Evolutionary conservation across 2,797 vertebrate genomes (phyloP), one percentile per base, ranked within the genome.

Genomic region (Botia almorhae): DNA sequence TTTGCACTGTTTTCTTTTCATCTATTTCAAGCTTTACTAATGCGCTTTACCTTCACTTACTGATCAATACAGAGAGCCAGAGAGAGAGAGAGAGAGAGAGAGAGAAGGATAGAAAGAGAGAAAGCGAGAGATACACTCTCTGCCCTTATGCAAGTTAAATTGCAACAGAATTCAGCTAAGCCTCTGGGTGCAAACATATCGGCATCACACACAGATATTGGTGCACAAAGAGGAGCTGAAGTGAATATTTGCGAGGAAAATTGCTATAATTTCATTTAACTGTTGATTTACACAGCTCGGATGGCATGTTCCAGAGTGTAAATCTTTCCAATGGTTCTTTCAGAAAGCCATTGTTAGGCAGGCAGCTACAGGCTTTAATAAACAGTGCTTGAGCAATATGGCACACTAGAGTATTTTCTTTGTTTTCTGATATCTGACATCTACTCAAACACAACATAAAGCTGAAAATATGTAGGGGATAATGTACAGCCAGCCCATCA

Each of bases 21-120:
- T 58, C 6, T 1, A 16, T 69, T 67, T 53, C 70, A 51, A 76
- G 73, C 65, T 55, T 70, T 51, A 56, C 39, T 64, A 64, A 74
- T 81, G 80, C 19, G 63, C 26, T 65, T 69, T 63, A 69, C 33
- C 75, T 16, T 53, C 51, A 68, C 46, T 36, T 70, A 10, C 73
- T 81, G 73, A 81, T 81, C 73, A 81, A 81, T 81, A 81, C 33
- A 69, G 29, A 63, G 43, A 2, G 43, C 53, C 64, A 74, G 65
- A 70, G 46, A 63, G 26, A 3, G 43, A 74, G 64, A 69, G 55
- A 63, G 55, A 2, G 43, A 63, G 72, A 74, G 14, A 64, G 56
- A 75, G 56, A 69, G 56, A 70, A 46, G 2, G 29, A 64, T 65
- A 75, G 39, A 43, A 6, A 10, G 39, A 43, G 8, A 43, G 39